Percentiles rank a stretch among this genome's conserved stretches.
These are phyloP conservation scores for Axea sp. DNA, from an alignment of 2,888 invertebrate genomes.

Conservation along the genomic window DNA sequence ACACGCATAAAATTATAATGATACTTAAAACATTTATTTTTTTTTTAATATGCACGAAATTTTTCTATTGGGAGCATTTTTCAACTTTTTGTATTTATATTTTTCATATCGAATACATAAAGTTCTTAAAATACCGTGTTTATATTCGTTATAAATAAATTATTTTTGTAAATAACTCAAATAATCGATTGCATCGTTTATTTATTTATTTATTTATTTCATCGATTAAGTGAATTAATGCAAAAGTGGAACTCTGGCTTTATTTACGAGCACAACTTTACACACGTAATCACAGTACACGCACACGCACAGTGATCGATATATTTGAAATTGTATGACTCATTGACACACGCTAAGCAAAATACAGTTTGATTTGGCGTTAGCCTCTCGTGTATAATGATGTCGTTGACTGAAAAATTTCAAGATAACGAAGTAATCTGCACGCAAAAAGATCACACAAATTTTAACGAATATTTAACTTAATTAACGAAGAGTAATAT, in stretches of 20 bases:
- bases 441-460: too few species aligned
- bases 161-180: conserved; percentile 17
- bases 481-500: too few species aligned
- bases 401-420: too few species aligned
- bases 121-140: conserved; percentile 12
- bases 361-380: too few species aligned
- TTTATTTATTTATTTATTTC: too few species aligned
- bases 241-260: conserved; percentile 29
- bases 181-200: conserved; percentile 11
- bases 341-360: conserved; percentile 38
- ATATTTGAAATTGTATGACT: conserved; percentile 40
- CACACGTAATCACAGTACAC: too few species aligned
- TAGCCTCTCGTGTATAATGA: too few species aligned
- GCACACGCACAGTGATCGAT: conserved; percentile 34
- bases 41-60: too few species aligned
- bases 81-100: not conserved
- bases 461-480: too few species aligned
- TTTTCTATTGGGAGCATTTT: not conserved
- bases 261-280: conserved; percentile 24
- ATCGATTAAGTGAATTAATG: conserved; percentile 30
- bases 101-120: conserved; percentile 3
- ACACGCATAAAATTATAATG: too few species aligned
- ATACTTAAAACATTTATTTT: too few species aligned
- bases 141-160: conserved; percentile 25
- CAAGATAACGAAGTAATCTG: too few species aligned